Evolutionary conservation across 2,113 vertebrate genomes (phyloP).

Genomic region (Chionomys nivalis): DNA sequence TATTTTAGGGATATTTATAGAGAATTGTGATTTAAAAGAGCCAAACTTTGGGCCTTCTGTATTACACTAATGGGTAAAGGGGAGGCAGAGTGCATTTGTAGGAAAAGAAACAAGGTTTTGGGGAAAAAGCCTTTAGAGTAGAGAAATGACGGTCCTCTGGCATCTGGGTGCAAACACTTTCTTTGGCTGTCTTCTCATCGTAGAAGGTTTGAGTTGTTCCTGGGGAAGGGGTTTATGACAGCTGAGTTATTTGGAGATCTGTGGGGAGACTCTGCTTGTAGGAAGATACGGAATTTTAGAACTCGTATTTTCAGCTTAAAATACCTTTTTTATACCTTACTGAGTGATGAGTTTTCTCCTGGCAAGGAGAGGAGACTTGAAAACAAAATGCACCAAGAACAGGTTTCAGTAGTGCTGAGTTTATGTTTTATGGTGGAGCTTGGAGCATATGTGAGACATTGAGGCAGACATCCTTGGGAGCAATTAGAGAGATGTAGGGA

Average conservation of each 20-base stretch:
- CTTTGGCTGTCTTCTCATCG: neutral
- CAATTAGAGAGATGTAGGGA: neutral
- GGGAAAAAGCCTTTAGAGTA: neutral
- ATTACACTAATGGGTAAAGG: neutral
- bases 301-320: neutral
- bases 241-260: neutral
- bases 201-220: neutral
- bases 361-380: neutral
- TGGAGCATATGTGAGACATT: neutral
- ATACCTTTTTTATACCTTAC: neutral
- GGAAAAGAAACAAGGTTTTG: neutral
- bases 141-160: neutral
- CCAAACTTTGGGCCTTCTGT: neutral
- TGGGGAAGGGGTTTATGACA: neutral
- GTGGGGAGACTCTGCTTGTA: neutral
- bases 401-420: neutral
- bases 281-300: constrained; percentile 2
- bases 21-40: neutral
- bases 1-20: neutral
- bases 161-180: neutral
- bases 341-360: neutral
- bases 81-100: neutral
- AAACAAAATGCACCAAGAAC: neutral
- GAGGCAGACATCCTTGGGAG: neutral
- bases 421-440: neutral